Conservation (phyloP, 2,888 invertebrate species). For the Nomada fabriciana region DNA sequence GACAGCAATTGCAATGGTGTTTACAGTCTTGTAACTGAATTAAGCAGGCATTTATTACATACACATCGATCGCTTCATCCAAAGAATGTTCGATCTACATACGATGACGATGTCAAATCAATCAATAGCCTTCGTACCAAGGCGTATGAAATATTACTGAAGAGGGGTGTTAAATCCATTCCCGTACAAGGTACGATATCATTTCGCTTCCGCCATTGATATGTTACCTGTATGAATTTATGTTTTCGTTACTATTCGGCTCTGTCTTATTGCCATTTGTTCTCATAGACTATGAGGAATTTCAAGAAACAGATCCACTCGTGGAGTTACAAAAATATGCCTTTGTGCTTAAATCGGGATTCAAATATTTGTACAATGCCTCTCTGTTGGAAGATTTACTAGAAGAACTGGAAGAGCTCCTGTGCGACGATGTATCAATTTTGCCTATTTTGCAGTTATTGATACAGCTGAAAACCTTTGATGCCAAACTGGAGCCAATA, state of each 20-base stretch:
- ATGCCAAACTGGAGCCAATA: conserved; percentile 58
- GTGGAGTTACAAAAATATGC: conserved; percentile 79
- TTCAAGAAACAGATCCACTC: conserved; percentile 74
- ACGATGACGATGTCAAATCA: conserved; percentile 53
- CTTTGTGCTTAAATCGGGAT: conserved; percentile 74
- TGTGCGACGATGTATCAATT: conserved; percentile 58
- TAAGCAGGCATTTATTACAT: conserved; percentile 74
- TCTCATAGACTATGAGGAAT: conserved; percentile 43
- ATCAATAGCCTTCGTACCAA: conserved; percentile 75
- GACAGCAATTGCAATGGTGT: conserved; percentile 57
- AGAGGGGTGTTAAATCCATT: conserved; percentile 63
- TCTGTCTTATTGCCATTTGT: background rate
- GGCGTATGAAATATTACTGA: conserved; percentile 80
- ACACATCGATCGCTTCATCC: conserved; percentile 48
- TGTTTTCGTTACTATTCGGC: background rate
- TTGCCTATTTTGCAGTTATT: conserved; percentile 75
- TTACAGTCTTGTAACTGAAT: conserved; percentile 77
- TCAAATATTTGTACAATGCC: conserved; percentile 70
- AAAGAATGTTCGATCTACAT: conserved; percentile 53
- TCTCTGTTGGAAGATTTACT: conserved; percentile 74
- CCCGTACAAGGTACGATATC: background rate
- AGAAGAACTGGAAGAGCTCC: conserved; percentile 64
- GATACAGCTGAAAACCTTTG: conserved; percentile 73
- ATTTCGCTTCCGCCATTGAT: background rate
- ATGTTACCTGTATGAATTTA: background rate